Evolutionary conservation across 2,888 invertebrate genomes (phyloP).

Genomic region (Leptinotarsa juncta): DNA sequence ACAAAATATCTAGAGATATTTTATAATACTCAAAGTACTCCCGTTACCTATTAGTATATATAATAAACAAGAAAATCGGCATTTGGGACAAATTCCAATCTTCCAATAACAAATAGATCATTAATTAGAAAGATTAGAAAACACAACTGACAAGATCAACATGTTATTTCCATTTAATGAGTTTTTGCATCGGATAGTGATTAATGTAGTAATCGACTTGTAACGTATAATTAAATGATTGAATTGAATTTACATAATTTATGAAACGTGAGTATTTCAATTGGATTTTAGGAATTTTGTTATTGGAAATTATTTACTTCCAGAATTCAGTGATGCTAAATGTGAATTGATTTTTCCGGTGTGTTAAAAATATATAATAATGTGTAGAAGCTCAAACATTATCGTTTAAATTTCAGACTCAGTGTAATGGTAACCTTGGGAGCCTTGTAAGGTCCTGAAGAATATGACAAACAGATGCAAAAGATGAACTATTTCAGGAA

Average conservation of each 20-base stretch:
- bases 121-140: not conserved
- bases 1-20: too few relatives aligned
- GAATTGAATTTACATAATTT: not conserved
- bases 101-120: not conserved
- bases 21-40: not conserved
- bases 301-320: not conserved
- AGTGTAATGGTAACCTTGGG: too few relatives aligned
- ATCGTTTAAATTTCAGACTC: too few relatives aligned
- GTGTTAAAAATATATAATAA: too few relatives aligned
- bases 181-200: not conserved
- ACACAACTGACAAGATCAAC: not conserved
- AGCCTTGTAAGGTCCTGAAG: too few relatives aligned
- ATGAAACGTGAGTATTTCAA: not conserved
- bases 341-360: not conserved
- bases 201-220: slow-evolving; percentile 1
- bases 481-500: too few relatives aligned
- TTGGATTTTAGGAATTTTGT: not conserved
- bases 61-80: too few relatives aligned
- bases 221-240: not conserved
- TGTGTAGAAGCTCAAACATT: too few relatives aligned
- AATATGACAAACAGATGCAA: too few relatives aligned
- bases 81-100: slow-evolving; percentile 5
- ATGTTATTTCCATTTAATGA: not conserved
- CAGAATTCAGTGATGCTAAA: not conserved
- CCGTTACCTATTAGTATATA: too few relatives aligned